Conservation (phyloP, 2,113 vertebrate species). For the Oryctolagus cuniculus region DNA sequence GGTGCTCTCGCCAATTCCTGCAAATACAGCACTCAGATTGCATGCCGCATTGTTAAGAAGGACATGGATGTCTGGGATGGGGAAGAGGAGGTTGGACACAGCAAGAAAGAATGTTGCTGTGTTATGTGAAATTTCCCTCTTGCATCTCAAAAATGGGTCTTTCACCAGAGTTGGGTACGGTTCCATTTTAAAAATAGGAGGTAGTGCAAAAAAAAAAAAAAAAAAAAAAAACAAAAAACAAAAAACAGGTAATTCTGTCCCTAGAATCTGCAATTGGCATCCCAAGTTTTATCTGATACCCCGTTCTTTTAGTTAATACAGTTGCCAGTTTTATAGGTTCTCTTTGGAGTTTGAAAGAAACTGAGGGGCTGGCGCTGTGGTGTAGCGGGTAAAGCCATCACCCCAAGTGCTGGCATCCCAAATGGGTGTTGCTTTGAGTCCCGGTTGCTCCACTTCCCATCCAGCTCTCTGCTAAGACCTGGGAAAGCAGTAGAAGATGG, state of each 20-base stretch:
- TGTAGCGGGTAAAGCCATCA: too few relatives aligned
- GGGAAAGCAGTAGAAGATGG: too few relatives aligned
- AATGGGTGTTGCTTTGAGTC: too few relatives aligned
- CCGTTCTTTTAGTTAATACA: conserved; percentile 36
- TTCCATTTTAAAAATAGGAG: conserved; percentile 59
- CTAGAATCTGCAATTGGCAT: not conserved
- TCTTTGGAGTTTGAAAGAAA: conserved; percentile 50
- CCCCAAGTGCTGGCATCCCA: too few relatives aligned
- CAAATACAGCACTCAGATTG: conserved; percentile 53
- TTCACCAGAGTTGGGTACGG: conserved; percentile 34
- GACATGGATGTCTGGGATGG: conserved; percentile 48
- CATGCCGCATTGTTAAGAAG: conserved; percentile 68
- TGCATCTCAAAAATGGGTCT: conserved; percentile 50
- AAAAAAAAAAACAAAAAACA: conserved; percentile 36
- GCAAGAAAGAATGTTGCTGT: conserved; percentile 68
- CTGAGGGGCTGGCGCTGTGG: not conserved
- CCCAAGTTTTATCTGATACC: conserved; percentile 38
- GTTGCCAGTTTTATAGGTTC: conserved; percentile 6
- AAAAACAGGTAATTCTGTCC: conserved; percentile 25
- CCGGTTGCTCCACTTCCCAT: too few relatives aligned
- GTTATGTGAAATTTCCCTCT: conserved; percentile 67
- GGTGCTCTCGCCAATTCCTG: conserved; percentile 48
- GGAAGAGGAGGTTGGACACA: conserved; percentile 51
- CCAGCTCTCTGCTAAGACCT: too few relatives aligned
- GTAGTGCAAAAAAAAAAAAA: not conserved